A percentile compares a stretch with the other conserved stretches of the same genome.
These are phyloP conservation scores for Napeogenes inachia DNA, from an alignment of 2,888 invertebrate species.

Conservation along the genomic window DNA sequence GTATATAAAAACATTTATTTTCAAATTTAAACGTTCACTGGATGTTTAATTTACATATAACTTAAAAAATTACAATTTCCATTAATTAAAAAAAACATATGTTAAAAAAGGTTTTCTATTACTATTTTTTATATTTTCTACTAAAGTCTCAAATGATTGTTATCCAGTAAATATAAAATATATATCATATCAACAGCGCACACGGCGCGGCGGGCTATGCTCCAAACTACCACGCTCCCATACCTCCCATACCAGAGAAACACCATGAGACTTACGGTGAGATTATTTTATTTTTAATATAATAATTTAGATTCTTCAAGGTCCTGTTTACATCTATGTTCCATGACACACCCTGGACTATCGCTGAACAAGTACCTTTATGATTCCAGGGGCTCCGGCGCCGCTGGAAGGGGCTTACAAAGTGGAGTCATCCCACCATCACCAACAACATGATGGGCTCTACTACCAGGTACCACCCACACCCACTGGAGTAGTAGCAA, in stretches of 20 bases:
- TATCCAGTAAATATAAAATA: not conserved
- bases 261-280: constrained; percentile 73
- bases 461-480: constrained; percentile 84
- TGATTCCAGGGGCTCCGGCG: constrained; percentile 52
- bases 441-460: constrained; percentile 84
- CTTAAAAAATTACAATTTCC: too few relatives aligned
- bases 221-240: constrained; percentile 64
- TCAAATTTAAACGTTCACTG: too few relatives aligned
- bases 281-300: constrained; percentile 11
- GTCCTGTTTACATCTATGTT: too few relatives aligned
- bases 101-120: too few relatives aligned
- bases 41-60: too few relatives aligned
- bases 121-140: too few relatives aligned
- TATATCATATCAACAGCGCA: constrained; percentile 34
- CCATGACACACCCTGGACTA: too few relatives aligned
- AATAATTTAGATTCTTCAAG: too few relatives aligned
- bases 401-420: constrained; percentile 68
- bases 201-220: constrained; percentile 69
- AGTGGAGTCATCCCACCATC: constrained; percentile 69
- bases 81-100: too few relatives aligned
- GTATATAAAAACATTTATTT: too few relatives aligned
- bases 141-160: not conserved
- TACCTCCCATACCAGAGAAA: constrained; percentile 60
- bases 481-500: too few relatives aligned
- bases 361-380: not conserved